A percentile compares a stretch with the other conserved stretches of the same genome.
These are phyloP conservation scores for Alloplasta piceator DNA, from an alignment of 2,888 invertebrate species.

Conservation along the genomic window DNA sequence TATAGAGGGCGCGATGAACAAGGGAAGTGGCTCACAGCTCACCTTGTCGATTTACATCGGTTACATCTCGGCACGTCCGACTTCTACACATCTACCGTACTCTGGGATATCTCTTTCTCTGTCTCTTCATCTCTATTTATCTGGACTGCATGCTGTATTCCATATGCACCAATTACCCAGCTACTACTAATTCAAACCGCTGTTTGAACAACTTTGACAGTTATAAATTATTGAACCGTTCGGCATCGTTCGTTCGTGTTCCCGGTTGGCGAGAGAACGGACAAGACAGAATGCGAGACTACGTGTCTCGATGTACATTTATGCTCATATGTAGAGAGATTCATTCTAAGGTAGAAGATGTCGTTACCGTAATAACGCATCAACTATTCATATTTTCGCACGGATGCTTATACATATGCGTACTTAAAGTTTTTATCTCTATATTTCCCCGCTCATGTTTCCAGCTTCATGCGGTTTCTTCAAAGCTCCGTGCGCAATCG, in stretches of 20 bases:
- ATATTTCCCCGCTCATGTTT: slow-evolving; percentile 41
- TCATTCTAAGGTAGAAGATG: slow-evolving; percentile 54
- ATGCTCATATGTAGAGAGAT: slow-evolving; percentile 26
- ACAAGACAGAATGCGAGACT: slow-evolving; percentile 22
- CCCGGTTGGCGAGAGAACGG: slow-evolving; percentile 11
- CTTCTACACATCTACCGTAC: slow-evolving; percentile 32
- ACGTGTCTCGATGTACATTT: slow-evolving; percentile 24
- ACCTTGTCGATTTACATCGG: slow-evolving; percentile 52
- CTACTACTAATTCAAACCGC: slow-evolving; percentile 68
- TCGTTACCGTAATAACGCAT: slow-evolving; percentile 53
- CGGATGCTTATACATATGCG: too few species aligned
- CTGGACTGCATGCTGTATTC: slow-evolving; percentile 52
- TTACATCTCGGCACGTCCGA: slow-evolving; percentile 40
- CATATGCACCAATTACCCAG: slow-evolving; percentile 68
- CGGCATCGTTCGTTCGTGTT: slow-evolving; percentile 49
- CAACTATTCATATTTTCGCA: too few species aligned
- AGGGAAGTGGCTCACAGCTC: slow-evolving; percentile 50
- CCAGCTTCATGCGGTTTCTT: slow-evolving; percentile 18
- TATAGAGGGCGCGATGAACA: slow-evolving; percentile 38
- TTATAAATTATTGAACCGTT: slow-evolving; percentile 67
- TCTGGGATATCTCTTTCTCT: slow-evolving; percentile 11
- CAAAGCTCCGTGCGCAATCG: slow-evolving; percentile 1
- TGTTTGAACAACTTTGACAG: slow-evolving; percentile 70
- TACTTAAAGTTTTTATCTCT: slow-evolving; percentile 18
- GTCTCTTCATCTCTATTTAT: slow-evolving; percentile 51